Evolutionary conservation across 2,797 vertebrate genomes (phyloP).

Genomic region (Xenentodon cancila): DNA sequence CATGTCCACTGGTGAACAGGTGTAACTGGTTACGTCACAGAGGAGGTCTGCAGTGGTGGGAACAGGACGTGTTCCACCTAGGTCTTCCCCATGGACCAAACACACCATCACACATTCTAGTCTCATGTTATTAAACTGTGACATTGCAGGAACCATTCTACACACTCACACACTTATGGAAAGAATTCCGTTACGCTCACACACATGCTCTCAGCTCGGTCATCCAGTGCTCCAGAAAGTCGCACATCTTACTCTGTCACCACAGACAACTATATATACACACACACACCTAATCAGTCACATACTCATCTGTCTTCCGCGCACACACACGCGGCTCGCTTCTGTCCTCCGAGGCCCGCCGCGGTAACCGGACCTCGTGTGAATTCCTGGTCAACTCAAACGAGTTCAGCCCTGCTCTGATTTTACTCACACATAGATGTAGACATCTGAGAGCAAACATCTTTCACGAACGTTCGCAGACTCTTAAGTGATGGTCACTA

Average conservation of each 20-base stretch:
- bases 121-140: conserved; percentile 34
- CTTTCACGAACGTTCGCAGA: conserved; percentile 16
- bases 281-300: conserved; percentile 64
- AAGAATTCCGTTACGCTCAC: conserved; percentile 39
- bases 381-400: conserved; percentile 75
- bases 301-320: conserved; percentile 56
- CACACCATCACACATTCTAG: conserved; percentile 5
- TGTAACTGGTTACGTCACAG: no score
- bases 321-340: conserved; percentile 32
- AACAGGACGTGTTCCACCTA: conserved; percentile 38
- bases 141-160: conserved; percentile 31
- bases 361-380: conserved; percentile 77
- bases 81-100: conserved; percentile 41
- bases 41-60: conserved; percentile 3
- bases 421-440: conserved; percentile 49
- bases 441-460: conserved; percentile 16
- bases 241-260: conserved; percentile 52
- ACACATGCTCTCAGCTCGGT: conserved; percentile 26
- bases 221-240: conserved; percentile 43
- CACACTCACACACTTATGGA: conserved; percentile 48
- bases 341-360: conserved; percentile 57
- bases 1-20: no score
- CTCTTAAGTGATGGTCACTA: conserved; percentile 16
- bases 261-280: conserved; percentile 68
- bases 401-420: conserved; percentile 72